Percentiles rank a stretch among this genome's conserved stretches.
phyloP scores from a whole-genome alignment of 2,113 vertebrate species.

The Tiliqua scincoides region DNA sequence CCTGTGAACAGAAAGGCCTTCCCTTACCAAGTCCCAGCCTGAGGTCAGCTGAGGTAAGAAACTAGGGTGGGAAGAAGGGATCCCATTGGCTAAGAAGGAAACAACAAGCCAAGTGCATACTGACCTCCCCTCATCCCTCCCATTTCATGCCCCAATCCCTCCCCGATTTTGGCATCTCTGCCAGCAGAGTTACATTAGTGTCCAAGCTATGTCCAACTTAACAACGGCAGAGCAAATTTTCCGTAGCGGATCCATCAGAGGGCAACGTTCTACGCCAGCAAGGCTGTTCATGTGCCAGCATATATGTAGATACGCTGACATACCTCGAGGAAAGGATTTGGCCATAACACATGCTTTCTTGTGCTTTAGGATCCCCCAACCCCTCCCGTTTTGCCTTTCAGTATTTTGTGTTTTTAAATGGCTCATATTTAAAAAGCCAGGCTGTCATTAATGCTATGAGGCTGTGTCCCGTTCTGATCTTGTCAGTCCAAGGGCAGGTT shows the following conservation, averaged over 20 bases:
- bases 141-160: too few relatives aligned
- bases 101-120: too few relatives aligned
- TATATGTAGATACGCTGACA: too few relatives aligned
- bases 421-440: slow-evolving; percentile 29
- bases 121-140: too few relatives aligned
- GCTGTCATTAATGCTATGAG: slow-evolving; percentile 36
- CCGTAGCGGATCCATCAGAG: neutral
- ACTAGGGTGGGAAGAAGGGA: too few relatives aligned
- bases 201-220: slow-evolving; percentile 38
- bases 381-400: neutral
- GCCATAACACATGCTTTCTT: neutral
- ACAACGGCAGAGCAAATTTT: neutral
- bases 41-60: too few relatives aligned
- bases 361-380: neutral
- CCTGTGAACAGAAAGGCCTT: too few relatives aligned
- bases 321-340: neutral
- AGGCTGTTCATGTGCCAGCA: slow-evolving; percentile 26
- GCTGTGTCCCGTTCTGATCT: neutral
- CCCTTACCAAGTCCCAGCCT: too few relatives aligned
- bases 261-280: slow-evolving; percentile 17
- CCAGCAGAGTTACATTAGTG: too few relatives aligned
- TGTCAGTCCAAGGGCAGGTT: slow-evolving; percentile 26
- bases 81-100: too few relatives aligned
- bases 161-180: too few relatives aligned
- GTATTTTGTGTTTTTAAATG: slow-evolving; percentile 16